A percentile compares a stretch with the other conserved stretches of the same genome.
Evolutionary conservation across 2,888 invertebrate genomes (phyloP).

Genomic region (Xestia sexstrigata): DNA sequence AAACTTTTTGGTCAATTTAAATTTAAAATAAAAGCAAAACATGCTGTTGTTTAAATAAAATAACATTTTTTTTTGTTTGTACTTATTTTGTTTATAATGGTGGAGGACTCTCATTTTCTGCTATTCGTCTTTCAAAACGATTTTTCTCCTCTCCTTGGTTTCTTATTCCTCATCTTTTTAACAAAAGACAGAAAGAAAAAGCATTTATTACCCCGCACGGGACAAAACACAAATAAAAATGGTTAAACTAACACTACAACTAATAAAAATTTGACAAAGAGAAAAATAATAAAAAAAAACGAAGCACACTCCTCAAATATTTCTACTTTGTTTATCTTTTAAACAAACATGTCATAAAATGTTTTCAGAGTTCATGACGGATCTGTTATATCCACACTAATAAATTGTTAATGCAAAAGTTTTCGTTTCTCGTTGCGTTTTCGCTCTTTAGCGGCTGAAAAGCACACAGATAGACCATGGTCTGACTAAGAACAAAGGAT

Average conservation of each 20-base stretch:
- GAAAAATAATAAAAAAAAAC: too few relatives aligned
- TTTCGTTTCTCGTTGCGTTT: too few relatives aligned
- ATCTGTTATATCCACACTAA: neutral
- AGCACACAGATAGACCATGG: neutral
- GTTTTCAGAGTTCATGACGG: neutral
- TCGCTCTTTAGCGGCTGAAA: too few relatives aligned
- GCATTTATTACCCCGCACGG: too few relatives aligned
- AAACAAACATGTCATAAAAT: neutral
- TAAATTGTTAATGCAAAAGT: neutral
- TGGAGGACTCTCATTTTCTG: neutral
- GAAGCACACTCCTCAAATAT: conserved; percentile 2
- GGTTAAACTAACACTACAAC: too few relatives aligned
- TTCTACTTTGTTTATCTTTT: neutral
- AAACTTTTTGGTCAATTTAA: neutral
- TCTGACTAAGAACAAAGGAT: neutral
- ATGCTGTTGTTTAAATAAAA: neutral
- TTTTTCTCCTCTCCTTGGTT: conserved; percentile 5
- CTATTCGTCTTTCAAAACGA: neutral
- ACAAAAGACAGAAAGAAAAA: too few relatives aligned
- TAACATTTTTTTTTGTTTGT: neutral
- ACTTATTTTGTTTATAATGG: neutral
- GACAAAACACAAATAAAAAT: too few relatives aligned
- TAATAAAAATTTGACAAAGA: too few relatives aligned
- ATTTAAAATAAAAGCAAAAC: neutral
- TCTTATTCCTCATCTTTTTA: neutral